These are phyloP conservation scores for Epinephelus awoara DNA, from an alignment of 2,797 vertebrate species.

Conservation along the genomic window DNA sequence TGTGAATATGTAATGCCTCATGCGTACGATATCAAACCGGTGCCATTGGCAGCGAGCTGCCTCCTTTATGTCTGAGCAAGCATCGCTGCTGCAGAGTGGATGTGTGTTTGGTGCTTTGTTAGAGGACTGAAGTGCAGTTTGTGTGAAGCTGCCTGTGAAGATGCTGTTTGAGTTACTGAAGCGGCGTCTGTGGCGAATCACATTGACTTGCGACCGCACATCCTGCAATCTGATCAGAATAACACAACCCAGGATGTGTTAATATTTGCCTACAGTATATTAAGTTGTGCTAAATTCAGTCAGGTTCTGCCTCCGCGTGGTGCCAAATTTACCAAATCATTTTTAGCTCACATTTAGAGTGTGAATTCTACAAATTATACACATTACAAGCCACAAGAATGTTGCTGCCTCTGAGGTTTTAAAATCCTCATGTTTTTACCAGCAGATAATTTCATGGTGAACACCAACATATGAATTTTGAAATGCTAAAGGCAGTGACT, in stretches of 20 bases:
- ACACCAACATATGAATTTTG: neutral
- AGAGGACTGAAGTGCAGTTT: slow-evolving; percentile 34
- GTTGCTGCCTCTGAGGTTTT: neutral
- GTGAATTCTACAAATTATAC: neutral
- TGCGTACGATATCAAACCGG: slow-evolving; percentile 65
- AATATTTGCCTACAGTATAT: neutral
- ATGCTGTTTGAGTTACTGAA: slow-evolving; percentile 32
- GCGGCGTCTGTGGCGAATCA: neutral
- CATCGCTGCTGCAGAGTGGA: slow-evolving; percentile 32
- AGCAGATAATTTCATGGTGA: neutral
- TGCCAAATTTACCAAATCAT: neutral
- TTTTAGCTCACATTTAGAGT: slow-evolving; percentile 2
- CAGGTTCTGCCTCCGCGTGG: neutral
- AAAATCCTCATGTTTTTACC: neutral
- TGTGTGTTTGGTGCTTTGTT: slow-evolving; percentile 43
- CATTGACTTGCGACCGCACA: neutral
- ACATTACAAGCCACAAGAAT: neutral
- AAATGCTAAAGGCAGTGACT: neutral
- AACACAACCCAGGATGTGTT: neutral
- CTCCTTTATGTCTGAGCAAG: slow-evolving; percentile 54
- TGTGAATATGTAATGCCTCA: slow-evolving; percentile 66
- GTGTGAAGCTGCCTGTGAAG: slow-evolving; percentile 36
- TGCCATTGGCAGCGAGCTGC: slow-evolving; percentile 53
- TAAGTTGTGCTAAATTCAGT: neutral
- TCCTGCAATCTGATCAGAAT: slow-evolving; percentile 14